These are phyloP conservation scores for Xylocampa areola DNA, from an alignment of 2,888 invertebrate species.

Conservation along the genomic window DNA sequence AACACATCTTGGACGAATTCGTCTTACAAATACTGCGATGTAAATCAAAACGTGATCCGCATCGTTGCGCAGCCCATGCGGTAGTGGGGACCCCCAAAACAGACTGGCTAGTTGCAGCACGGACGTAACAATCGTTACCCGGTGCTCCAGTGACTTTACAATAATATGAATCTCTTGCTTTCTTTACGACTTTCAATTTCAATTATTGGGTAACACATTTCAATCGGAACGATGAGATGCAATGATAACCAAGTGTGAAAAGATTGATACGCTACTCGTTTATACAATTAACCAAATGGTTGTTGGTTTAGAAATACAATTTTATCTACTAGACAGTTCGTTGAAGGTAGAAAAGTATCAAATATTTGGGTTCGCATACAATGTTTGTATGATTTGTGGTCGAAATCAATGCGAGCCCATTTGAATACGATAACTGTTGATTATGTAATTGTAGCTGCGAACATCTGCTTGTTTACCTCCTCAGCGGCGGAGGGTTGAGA, in stretches of 20 bases:
- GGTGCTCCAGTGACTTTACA: slow-evolving; percentile 85
- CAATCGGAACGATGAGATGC: slow-evolving; percentile 55
- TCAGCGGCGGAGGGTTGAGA: slow-evolving; percentile 70
- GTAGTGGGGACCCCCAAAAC: slow-evolving; percentile 63
- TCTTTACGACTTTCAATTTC: slow-evolving; percentile 84
- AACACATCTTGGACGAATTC: not conserved
- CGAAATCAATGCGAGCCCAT: slow-evolving; percentile 75
- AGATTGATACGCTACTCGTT: slow-evolving; percentile 37
- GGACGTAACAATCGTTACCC: slow-evolving; percentile 82
- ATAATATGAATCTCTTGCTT: slow-evolving; percentile 77
- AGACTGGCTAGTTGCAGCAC: slow-evolving; percentile 71
- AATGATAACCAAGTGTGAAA: slow-evolving; percentile 42
- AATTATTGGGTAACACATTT: slow-evolving; percentile 68
- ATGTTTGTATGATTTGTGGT: slow-evolving; percentile 39
- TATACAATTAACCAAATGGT: slow-evolving; percentile 42
- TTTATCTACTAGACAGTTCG: slow-evolving; percentile 29
- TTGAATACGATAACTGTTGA: slow-evolving; percentile 86
- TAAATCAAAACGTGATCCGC: slow-evolving; percentile 34
- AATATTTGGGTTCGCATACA: slow-evolving; percentile 46
- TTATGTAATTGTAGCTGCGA: slow-evolving; percentile 83
- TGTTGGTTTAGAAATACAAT: slow-evolving; percentile 38
- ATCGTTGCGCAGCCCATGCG: slow-evolving; percentile 25
- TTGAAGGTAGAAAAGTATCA: slow-evolving; percentile 34
- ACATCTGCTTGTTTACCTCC: slow-evolving; percentile 86
- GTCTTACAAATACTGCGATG: slow-evolving; percentile 56